Evolutionary conservation across 2,888 invertebrate genomes (phyloP).

Genomic region (Synergus gifuensis): DNA sequence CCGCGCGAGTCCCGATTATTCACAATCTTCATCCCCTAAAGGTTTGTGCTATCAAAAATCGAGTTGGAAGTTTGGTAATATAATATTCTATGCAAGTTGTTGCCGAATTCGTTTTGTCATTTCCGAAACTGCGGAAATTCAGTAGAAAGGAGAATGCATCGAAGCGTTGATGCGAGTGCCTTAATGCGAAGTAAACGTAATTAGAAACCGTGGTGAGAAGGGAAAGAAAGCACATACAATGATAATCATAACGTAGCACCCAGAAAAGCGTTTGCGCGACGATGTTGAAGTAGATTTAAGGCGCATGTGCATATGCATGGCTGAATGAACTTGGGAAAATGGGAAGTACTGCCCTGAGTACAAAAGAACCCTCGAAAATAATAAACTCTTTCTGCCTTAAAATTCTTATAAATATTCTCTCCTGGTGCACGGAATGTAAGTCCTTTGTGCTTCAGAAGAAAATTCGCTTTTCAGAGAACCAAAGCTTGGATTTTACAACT

Average conservation of each 20-base stretch:
- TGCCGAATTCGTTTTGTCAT: constrained; percentile 1
- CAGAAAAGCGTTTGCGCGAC: constrained; percentile 19
- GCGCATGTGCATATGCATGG: constrained; percentile 37
- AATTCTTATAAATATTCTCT: constrained; percentile 42
- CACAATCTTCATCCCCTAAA: not conserved
- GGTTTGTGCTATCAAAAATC: not conserved
- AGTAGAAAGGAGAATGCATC: constrained; percentile 11
- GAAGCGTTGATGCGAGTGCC: constrained; percentile 38
- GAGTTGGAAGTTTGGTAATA: not conserved
- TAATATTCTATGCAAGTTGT: constrained; percentile 12
- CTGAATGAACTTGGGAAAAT: constrained; percentile 37
- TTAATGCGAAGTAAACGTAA: constrained; percentile 38
- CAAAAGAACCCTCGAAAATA: constrained; percentile 57
- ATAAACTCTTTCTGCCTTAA: constrained; percentile 49
- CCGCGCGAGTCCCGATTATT: not conserved
- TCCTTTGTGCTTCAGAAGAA: constrained; percentile 22
- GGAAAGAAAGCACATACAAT: constrained; percentile 39
- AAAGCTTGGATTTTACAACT: not conserved
- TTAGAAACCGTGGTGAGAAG: constrained; percentile 19
- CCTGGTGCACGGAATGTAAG: not conserved
- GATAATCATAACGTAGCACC: constrained; percentile 33
- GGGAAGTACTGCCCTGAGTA: constrained; percentile 1
- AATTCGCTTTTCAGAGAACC: constrained; percentile 4
- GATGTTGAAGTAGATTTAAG: not conserved
- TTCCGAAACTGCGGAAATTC: not conserved